Evolutionary conservation across 2,888 invertebrate species (phyloP).

Genomic region (Agonopterix heracliana): DNA sequence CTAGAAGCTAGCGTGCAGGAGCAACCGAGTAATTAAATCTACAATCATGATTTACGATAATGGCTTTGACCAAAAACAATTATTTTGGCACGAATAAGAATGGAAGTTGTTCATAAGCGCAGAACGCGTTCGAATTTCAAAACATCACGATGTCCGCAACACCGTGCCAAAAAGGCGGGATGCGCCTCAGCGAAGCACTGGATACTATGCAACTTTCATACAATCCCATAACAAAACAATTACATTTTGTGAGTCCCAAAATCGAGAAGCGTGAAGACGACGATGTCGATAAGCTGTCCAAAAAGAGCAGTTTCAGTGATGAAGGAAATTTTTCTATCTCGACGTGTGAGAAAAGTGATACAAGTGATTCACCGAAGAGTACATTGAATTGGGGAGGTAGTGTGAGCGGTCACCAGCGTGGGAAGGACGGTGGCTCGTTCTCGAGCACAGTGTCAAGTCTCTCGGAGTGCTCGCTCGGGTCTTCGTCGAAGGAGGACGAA

Average conservation of each 20-base stretch:
- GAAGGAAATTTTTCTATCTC: constrained; percentile 70
- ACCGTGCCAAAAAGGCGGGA: constrained; percentile 71
- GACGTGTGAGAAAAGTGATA: constrained; percentile 70
- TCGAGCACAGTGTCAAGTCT: constrained; percentile 83
- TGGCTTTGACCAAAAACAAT: constrained; percentile 30
- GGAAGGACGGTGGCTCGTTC: constrained; percentile 78
- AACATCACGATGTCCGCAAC: constrained; percentile 48
- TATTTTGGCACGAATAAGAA: constrained; percentile 25
- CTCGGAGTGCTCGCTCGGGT: constrained; percentile 82
- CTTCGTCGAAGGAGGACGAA: constrained; percentile 73
- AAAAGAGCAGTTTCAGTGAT: constrained; percentile 72
- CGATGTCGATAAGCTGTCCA: constrained; percentile 63
- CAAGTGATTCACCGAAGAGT: constrained; percentile 70
- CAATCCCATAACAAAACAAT: constrained; percentile 83
- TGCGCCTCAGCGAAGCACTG: constrained; percentile 81
- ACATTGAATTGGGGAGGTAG: constrained; percentile 68
- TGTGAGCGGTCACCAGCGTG: constrained; percentile 69
- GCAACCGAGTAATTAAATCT: constrained; percentile 4
- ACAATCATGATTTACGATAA: constrained; percentile 22
- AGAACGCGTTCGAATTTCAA: constrained; percentile 27
- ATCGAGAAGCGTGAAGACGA: constrained; percentile 51
- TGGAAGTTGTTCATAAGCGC: constrained; percentile 39
- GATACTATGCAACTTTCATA: constrained; percentile 85
- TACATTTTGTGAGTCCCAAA: constrained; percentile 77
- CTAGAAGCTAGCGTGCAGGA: not conserved